A percentile compares a stretch with the other conserved stretches of the same genome.
phyloP scores from a whole-genome alignment of 2,113 vertebrate species.

The Dolichotis patagonum region DNA sequence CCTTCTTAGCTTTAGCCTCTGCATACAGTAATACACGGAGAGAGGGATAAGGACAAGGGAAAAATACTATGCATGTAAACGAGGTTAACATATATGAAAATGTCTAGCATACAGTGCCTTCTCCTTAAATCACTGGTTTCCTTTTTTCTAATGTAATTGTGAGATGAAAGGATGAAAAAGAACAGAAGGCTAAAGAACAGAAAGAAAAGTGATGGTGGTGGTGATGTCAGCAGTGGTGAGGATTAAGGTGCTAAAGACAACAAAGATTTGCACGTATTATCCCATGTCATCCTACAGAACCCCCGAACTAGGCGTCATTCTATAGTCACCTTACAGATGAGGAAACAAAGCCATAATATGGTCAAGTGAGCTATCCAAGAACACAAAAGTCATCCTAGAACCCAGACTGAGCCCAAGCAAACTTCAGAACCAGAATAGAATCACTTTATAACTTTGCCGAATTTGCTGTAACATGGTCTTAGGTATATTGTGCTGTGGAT shows the following conservation, averaged over 20 bases:
- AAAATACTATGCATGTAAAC: not conserved
- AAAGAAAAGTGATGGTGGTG: no score
- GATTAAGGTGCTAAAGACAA: not conserved
- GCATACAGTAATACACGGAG: not conserved
- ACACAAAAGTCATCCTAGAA: not conserved
- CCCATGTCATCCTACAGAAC: not conserved
- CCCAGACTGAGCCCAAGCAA: not conserved
- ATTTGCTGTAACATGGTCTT: not conserved
- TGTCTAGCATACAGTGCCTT: not conserved
- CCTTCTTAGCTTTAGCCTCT: not conserved
- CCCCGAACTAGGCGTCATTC: not conserved
- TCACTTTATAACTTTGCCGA: not conserved
- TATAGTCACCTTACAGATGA: not conserved
- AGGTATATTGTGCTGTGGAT: not conserved
- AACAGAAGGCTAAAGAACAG: not conserved
- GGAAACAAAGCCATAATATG: not conserved
- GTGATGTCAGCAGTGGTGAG: no score
- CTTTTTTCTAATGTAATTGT: not conserved
- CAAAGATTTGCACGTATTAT: not conserved
- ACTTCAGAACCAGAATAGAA: not conserved
- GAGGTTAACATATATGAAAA: not conserved
- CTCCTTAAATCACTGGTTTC: not conserved
- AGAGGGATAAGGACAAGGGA: not conserved
- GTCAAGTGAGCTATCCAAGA: not conserved
- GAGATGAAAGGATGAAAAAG: not conserved